Evolutionary conservation across 2,797 vertebrate genomes (phyloP).

Genomic region (Moxostoma hubbsi): DNA sequence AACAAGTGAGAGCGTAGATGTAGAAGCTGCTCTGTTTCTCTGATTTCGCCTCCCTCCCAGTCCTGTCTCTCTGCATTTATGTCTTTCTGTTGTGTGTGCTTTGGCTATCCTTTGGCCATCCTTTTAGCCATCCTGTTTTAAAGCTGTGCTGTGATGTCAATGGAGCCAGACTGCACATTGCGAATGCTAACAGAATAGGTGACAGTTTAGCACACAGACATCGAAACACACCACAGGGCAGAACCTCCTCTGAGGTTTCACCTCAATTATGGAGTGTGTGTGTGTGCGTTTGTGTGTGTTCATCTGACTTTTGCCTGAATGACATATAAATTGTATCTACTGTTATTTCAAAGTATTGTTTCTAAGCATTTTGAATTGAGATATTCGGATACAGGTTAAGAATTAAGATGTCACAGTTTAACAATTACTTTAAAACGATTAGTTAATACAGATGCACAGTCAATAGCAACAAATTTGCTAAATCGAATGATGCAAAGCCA

Average conservation of each 20-base stretch:
- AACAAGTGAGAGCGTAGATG: constrained; percentile 20
- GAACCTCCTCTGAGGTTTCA: constrained; percentile 12
- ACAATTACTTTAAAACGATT: background rate
- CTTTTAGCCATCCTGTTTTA: background rate
- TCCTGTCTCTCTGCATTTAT: background rate
- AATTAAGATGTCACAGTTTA: background rate
- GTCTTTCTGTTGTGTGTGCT: constrained; percentile 23
- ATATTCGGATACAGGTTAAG: constrained; percentile 3
- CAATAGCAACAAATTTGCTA: background rate
- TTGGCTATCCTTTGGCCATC: background rate
- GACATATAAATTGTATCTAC: background rate
- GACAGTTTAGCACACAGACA: constrained; percentile 49
- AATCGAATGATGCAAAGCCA: background rate
- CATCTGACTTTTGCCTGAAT: constrained; percentile 20
- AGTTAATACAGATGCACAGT: background rate
- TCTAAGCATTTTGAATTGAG: background rate
- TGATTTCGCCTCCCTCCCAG: background rate
- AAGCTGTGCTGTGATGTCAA: constrained; percentile 36
- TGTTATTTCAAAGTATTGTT: background rate
- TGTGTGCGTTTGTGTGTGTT: background rate
- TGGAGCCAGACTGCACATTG: constrained; percentile 30
- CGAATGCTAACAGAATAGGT: constrained; percentile 42
- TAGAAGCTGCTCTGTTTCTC: constrained; percentile 40
- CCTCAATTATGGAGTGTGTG: background rate
- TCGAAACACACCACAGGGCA: constrained; percentile 41